Evolutionary conservation across 2,888 invertebrate genomes (phyloP), one percentile per base, ranked within the genome.

Genomic region (Heliconius charithonia): DNA sequence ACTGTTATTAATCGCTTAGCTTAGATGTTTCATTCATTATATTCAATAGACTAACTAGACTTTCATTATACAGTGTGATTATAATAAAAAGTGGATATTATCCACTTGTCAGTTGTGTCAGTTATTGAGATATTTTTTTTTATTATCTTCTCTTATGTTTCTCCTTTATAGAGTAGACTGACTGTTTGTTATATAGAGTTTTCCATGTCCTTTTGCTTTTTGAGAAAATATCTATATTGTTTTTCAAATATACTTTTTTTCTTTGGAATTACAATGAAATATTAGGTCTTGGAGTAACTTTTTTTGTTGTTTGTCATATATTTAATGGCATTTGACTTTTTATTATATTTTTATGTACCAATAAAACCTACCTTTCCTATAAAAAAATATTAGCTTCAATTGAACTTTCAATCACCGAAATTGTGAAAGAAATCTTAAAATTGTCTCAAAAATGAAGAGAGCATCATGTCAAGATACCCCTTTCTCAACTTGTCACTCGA

Each of bases 1-100:
- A 56, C 32, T 69, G 32, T 59, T 72, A 72, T 72, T 74, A 74
- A 74, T 74, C 74, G 74, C 74, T 74, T 63, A 74, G 63, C 74
- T 74, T 27, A 74, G 63, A 63, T 41, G 65, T 63, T 74, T 65
- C 27, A 65, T 63, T 74, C 71, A 72, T 72, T 56, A 72, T 72
- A 72, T 56, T 72, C 72, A 72, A 72, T 72, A 72, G 59, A 69
- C 69, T 69, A 69, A 69, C 69, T 69, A 69, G 69, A 69, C 59
- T 72, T 25, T 59, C 32, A 72, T 72, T 72, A 71, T 56, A 72
- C 56, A 37, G 59, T 72, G 51, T 29, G n/a, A 16, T 72, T 72
- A 32, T 59, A 72, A 59, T 51, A 41, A 27, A 19, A 45, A 63
- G 63, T 27, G 32, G 9, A 41, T 25, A 63, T 29, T 56, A 22